Evolutionary conservation across 1,140 invertebrate species (phyloP).

Genomic region (Chymomyza costata): DNA sequence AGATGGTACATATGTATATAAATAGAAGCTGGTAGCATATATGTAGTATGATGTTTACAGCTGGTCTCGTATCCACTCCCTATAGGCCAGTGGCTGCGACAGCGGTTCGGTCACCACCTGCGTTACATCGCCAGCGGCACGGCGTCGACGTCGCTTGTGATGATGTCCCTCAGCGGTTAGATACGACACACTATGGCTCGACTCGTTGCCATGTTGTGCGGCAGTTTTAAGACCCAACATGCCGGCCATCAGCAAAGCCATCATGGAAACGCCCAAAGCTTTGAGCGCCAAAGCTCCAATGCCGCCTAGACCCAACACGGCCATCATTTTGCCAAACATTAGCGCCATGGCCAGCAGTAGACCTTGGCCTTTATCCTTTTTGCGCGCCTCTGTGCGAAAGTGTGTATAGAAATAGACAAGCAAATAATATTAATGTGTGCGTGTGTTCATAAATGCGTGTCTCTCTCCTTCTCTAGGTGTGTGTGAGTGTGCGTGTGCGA

Average conservation of each 20-base stretch:
- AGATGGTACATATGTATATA: conserved; percentile 11
- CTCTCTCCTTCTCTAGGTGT: too few species aligned
- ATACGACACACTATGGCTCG: conserved; percentile 83
- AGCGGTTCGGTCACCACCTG: conserved; percentile 19
- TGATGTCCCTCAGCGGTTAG: conserved; percentile 80
- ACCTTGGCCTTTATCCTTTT: conserved; percentile 78
- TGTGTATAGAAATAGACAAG: conserved; percentile 21
- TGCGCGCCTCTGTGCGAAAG: conserved; percentile 76
- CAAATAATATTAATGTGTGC: conserved; percentile 21
- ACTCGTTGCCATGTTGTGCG: conserved; percentile 78
- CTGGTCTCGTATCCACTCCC: conserved; percentile 76
- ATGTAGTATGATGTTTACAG: too few species aligned
- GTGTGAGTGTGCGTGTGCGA: background rate
- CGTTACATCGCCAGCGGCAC: conserved; percentile 56
- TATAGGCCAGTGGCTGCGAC: conserved; percentile 77
- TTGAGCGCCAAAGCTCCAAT: conserved; percentile 85
- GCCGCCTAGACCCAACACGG: conserved; percentile 83
- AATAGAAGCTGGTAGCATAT: background rate
- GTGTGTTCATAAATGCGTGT: background rate
- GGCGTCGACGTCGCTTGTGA: conserved; percentile 75
- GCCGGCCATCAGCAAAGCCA: conserved; percentile 84
- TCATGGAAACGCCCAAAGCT: conserved; percentile 79
- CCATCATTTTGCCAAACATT: conserved; percentile 85
- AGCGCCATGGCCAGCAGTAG: conserved; percentile 80
- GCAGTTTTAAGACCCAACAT: conserved; percentile 85